Base-by-base conservation (phyloP, 2,113 vertebrate species). In the Pterophyllum scalare region DNA sequence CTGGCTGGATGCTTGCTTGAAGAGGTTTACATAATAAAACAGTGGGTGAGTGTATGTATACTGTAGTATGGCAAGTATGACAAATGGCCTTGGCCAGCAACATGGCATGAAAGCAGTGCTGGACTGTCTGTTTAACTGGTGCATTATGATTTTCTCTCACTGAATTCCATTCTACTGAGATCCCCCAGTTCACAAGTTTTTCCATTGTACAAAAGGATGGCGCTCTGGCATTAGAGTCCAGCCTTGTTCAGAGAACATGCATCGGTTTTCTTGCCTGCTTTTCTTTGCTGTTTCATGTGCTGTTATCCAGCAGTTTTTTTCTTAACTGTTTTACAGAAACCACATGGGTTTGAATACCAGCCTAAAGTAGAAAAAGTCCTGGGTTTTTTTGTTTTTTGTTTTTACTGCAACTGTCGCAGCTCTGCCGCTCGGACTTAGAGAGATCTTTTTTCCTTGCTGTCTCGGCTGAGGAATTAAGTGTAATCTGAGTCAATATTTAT, bases 341-440 rank as follows among this genome's bases (percentile, higher is more conserved):
- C 93, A 91, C 89, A 93, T 93, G 93, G 91, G 77, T 62, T 54
- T 75, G 64, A 87, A 79, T 38, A 78, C 61, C 56, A 61, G 74
- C 31, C 40, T 52, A 82, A 81, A 79, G 33, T 33, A 61, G 38
- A 77, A 74, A 76, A 70, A 75, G 11, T 35, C 60, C 24, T 19
- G 5, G n/a, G n/a, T 38, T 58, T 78, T 81, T 52, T 67, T 70
- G 80, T 75, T 77, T 46, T 19, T 3, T 4, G 1, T 31, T 67
- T 70, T 84, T 77, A 17, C 59, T 75, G 65, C 57, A 59, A 49
- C 46, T 67, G 79, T 60, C 80, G 13, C 26, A 64, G 67, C 67
- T 72, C 56, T 65, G 35, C 38, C 60, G 24, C 72, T 75, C 43
- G 33, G 31, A 60, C 43, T 82, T 85, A 60, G 33, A 58, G 26